These are phyloP conservation scores for Garra rufa DNA, from an alignment of 2,113 vertebrate genomes.

Conservation along the genomic window DNA sequence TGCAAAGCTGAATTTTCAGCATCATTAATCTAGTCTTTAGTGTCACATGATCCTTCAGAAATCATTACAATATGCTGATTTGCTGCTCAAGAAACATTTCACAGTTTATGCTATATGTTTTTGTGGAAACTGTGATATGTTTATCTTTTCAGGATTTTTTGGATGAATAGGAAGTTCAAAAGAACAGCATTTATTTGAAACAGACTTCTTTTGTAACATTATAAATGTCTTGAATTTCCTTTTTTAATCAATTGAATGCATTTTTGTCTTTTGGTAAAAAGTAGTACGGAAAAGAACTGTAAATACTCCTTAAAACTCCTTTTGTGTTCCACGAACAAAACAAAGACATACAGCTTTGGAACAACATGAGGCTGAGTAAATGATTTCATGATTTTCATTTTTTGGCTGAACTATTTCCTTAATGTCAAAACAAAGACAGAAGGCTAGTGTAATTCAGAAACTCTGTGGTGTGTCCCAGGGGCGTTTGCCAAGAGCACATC, in stretches of 20 bases:
- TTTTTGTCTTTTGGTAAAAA: too few species aligned
- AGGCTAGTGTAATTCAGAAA: background rate
- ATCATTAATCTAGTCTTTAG: background rate
- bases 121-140: background rate
- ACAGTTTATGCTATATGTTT: too few species aligned
- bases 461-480: background rate
- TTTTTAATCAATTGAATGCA: too few species aligned
- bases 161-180: background rate
- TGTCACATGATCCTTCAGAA: background rate
- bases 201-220: too few species aligned
- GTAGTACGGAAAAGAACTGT: background rate
- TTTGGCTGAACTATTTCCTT: conserved; percentile 12
- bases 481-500: conserved; percentile 12
- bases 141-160: background rate
- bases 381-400: background rate
- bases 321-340: background rate
- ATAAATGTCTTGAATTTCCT: too few species aligned
- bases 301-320: background rate
- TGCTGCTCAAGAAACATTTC: too few species aligned
- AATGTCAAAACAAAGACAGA: conserved; percentile 6
- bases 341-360: conserved; percentile 8
- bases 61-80: too few species aligned
- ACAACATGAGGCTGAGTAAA: conserved; percentile 16
- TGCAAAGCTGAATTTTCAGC: background rate
- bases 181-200: background rate